Evolutionary conservation across 2,888 invertebrate genomes (phyloP).

Genomic region (Sinopyrophorus schimmeli): DNA sequence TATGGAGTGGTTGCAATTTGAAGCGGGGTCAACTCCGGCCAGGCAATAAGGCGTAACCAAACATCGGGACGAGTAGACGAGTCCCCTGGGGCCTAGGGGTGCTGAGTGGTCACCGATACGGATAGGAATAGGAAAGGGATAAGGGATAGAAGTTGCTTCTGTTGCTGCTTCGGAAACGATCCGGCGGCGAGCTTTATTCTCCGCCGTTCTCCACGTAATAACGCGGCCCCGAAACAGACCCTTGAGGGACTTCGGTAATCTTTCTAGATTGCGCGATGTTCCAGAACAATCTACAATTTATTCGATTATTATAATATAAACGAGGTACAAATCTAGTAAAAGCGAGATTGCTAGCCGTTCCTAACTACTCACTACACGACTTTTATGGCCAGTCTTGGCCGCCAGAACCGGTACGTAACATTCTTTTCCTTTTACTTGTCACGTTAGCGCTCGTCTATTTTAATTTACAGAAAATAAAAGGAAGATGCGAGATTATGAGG

Average conservation of each 20-base stretch:
- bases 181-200: conserved; percentile 12
- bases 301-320: conserved; percentile 13
- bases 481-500: conserved; percentile 4
- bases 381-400: conserved; percentile 11
- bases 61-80: conserved; percentile 51
- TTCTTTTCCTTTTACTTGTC: not conserved
- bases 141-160: conserved; percentile 39
- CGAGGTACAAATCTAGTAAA: conserved; percentile 14
- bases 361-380: conserved; percentile 10
- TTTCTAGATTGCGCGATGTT: conserved; percentile 21
- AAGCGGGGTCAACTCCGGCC: conserved; percentile 41
- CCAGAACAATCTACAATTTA: not conserved
- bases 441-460: conserved; percentile 1
- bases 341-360: conserved; percentile 9
- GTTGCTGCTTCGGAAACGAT: conserved; percentile 24
- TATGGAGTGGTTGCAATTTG: conserved; percentile 36
- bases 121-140: too few relatives aligned
- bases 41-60: conserved; percentile 56
- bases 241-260: conserved; percentile 23
- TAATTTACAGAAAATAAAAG: not conserved
- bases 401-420: conserved; percentile 13
- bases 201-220: conserved; percentile 19
- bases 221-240: conserved; percentile 24
- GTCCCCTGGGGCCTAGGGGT: conserved; percentile 49
- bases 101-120: conserved; percentile 53